phyloP scores from a whole-genome alignment of 23 tunicate species.

The Styela clava region DNA sequence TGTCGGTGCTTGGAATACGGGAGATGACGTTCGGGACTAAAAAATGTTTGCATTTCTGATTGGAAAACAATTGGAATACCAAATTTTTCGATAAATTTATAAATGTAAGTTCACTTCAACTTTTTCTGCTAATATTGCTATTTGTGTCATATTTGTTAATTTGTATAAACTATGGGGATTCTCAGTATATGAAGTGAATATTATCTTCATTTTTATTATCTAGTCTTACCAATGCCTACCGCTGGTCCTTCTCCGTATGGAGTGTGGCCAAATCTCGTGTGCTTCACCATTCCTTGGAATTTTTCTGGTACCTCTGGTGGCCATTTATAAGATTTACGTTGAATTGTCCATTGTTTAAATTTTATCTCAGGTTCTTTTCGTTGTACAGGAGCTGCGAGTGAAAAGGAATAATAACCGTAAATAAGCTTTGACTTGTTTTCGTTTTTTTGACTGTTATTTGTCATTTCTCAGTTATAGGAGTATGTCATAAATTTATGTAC shows the following conservation, averaged over 20 bases:
- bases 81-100: too few species aligned
- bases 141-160: too few species aligned
- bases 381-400: slow-evolving; percentile 29
- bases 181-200: too few species aligned
- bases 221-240: slow-evolving; percentile 71
- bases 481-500: too few species aligned
- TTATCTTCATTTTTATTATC: too few species aligned
- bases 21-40: slow-evolving; percentile 29
- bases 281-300: slow-evolving; percentile 33
- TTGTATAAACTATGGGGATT: too few species aligned
- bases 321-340: slow-evolving; percentile 66
- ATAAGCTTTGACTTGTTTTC: too few species aligned
- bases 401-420: too few species aligned
- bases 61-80: not conserved
- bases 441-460: too few species aligned
- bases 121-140: too few species aligned
- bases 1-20: not conserved
- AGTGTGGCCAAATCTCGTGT: slow-evolving; percentile 63
- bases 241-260: slow-evolving; percentile 38
- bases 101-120: too few species aligned
- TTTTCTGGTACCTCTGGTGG: slow-evolving; percentile 47
- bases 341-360: slow-evolving; percentile 48
- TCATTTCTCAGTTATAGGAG: too few species aligned
- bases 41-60: not conserved
- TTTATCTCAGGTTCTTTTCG: slow-evolving; percentile 37